Base-by-base conservation (phyloP, 1,140 invertebrate species). In the Palaemon carinicauda region DNA sequence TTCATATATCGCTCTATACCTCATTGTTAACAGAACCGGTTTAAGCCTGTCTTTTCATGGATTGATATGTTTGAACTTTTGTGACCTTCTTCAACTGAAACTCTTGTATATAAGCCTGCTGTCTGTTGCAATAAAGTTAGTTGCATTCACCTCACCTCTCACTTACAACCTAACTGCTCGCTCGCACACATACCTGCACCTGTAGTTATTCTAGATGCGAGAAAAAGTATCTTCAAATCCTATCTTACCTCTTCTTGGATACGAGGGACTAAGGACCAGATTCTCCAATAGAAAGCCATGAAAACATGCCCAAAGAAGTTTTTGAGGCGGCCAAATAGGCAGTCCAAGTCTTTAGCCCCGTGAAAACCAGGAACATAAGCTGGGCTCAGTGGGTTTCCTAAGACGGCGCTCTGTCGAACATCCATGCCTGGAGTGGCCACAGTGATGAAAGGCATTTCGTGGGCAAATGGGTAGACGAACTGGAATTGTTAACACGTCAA, bases 361-460 rank as follows among this genome's bases (percentile, higher is more conserved):
- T 41, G 41, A 41, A n/a, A 27, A 7, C n/a, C 27, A 50, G 82
- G 74, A 24, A 31, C 71, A 33, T 65, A 78, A 27, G 74, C 74
- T 51, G 74, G 82, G 19, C 50, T 77, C 21, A 78, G 50, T n/a
- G 77, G 53, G 69, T 84, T 84, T 19, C 82, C 82, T 9, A 84
- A 27, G 29, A 78, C 27, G 15, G 53, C 74, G 51, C 82, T 84
- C 52, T 78, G 73, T 15, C 31, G 29, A 5, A 29, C 41, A 31
- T 84, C 82, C 53, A 84, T 29, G 51, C 74, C 74, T 24, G 74
- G 53, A 7, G 82, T 60, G 15, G 74, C 52, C 5, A 84, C 14
- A 10, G 73, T 78, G 73, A 84, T 84, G 53, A 50, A 84, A 33
- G 82, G 74, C n/a, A 84, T 56, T 53, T 84, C 74, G 29, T 84